Evolutionary conservation across 2,888 invertebrate species (phyloP).

Genomic region (Chalcosyrphus nemorum): DNA sequence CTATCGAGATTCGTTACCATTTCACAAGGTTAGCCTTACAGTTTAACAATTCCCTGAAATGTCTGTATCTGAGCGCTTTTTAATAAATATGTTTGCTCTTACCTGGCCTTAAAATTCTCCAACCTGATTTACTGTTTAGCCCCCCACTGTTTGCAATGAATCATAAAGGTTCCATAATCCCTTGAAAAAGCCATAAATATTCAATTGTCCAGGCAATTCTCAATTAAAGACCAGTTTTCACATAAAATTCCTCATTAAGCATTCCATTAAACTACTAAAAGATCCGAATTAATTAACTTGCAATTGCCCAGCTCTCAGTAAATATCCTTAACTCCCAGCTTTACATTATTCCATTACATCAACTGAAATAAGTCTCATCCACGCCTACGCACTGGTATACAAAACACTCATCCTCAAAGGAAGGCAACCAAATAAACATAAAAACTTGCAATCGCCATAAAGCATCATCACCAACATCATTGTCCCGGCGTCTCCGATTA

Average conservation of each 20-base stretch:
- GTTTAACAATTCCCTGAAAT: too few species aligned
- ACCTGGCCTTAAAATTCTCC: background rate
- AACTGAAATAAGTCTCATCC: background rate
- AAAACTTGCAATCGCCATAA: background rate
- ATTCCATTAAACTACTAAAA: background rate
- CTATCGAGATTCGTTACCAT: too few species aligned
- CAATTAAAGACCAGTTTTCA: background rate
- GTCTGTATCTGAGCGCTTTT: too few species aligned
- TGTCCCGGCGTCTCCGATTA: conserved; percentile 1
- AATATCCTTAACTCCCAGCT: background rate
- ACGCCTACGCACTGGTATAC: background rate
- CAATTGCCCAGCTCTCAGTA: background rate
- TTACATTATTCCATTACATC: background rate
- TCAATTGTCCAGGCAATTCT: background rate
- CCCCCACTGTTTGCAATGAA: background rate
- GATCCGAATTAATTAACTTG: background rate
- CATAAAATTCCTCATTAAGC: background rate
- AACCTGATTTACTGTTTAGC: background rate
- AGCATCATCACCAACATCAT: background rate
- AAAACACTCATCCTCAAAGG: background rate
- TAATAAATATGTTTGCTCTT: too few species aligned
- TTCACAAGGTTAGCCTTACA: too few species aligned
- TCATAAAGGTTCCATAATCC: conserved; percentile 2
- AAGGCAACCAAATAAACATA: background rate
- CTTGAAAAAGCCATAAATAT: conserved; percentile 1